Conservation (phyloP, 2,113 vertebrate species). For the Tyrannus savana region DNA sequence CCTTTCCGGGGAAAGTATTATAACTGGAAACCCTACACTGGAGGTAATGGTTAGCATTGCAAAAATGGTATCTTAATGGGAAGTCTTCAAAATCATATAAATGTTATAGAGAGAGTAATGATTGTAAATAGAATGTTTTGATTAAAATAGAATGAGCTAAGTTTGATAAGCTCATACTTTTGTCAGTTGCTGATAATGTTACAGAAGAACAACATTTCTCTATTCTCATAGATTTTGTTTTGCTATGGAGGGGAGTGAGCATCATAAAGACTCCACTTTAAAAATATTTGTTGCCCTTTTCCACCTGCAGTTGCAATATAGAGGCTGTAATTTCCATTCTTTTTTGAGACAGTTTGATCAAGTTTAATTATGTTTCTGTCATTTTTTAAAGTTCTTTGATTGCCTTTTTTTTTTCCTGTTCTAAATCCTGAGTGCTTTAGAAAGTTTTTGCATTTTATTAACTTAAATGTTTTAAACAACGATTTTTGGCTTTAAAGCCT, state of each 20-base stretch:
- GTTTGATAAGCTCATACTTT: neutral
- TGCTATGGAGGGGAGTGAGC: neutral
- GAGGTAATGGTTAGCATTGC: slow-evolving; percentile 81
- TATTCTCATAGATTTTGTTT: neutral
- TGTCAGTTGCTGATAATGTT: neutral
- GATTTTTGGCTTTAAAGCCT: neutral
- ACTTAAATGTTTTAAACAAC: neutral
- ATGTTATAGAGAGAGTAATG: neutral
- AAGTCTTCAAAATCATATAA: neutral
- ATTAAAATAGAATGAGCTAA: neutral
- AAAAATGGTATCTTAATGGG: neutral
- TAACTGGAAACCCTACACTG: slow-evolving; percentile 99
- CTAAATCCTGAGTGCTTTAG: neutral
- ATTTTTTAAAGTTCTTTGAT: neutral
- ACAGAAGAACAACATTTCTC: neutral
- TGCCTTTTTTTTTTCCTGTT: neutral
- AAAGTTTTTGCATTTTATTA: neutral
- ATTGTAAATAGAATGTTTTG: neutral
- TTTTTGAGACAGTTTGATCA: neutral
- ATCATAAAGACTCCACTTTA: neutral
- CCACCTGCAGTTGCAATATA: neutral
- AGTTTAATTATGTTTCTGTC: neutral
- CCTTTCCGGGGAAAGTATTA: slow-evolving; percentile 98
- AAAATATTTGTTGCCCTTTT: neutral
- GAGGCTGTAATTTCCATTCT: neutral